Evolutionary conservation across 2,113 vertebrate species (phyloP).

Genomic region (Reinhardtius hippoglossoides): DNA sequence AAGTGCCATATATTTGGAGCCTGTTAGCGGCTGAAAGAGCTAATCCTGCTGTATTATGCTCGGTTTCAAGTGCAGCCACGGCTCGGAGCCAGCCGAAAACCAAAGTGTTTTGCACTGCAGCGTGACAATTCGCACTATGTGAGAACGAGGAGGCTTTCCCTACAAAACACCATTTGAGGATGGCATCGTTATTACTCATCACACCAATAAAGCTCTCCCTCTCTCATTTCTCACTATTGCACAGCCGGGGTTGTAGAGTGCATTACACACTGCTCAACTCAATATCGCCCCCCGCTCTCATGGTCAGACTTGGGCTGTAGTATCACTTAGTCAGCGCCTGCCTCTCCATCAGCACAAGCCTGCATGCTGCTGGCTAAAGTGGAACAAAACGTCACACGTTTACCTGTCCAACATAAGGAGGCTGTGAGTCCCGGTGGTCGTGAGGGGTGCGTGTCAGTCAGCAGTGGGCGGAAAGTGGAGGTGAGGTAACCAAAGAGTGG

Average conservation of each 20-base stretch:
- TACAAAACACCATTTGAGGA: conserved; percentile 70
- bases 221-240: conserved; percentile 70
- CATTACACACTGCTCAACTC: conserved; percentile 49
- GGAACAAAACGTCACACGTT: conserved; percentile 83
- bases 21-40: conserved; percentile 67
- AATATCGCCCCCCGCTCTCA: conserved; percentile 63
- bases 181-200: conserved; percentile 70
- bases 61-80: conserved; percentile 43
- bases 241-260: conserved; percentile 8
- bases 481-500: conserved; percentile 72
- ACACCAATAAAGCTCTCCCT: conserved; percentile 58
- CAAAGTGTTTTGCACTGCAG: conserved; percentile 51
- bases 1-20: conserved; percentile 72
- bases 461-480: conserved; percentile 78
- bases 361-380: conserved; percentile 78
- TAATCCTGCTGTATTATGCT: conserved; percentile 50
- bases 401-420: conserved; percentile 86
- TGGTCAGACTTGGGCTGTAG: conserved; percentile 22
- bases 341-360: conserved; percentile 80
- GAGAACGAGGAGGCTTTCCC: conserved; percentile 49
- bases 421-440: conserved; percentile 79
- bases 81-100: conserved; percentile 30
- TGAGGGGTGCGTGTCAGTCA: conserved; percentile 80
- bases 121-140: conserved; percentile 60
- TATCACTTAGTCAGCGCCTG: conserved; percentile 58